Base-by-base conservation (phyloP, 2,888 invertebrate species). In the Pherbina coryleti region DNA sequence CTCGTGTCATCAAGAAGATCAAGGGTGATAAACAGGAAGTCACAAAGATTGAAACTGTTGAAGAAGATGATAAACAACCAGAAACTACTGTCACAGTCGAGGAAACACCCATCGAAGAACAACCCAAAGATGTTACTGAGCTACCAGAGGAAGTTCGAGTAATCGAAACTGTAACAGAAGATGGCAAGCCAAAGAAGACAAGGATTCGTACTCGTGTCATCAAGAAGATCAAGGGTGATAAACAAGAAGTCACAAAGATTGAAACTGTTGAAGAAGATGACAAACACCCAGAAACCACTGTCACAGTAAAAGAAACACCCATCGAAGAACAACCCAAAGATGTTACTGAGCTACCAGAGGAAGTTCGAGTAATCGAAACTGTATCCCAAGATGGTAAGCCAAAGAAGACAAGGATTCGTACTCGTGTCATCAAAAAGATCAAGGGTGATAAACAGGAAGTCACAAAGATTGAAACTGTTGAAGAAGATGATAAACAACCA, bases 11-110 rank as follows among this genome's bases (percentile, higher is more conserved):
- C 67, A 78, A 80, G 77, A 80, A 80, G 78, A 74, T 80, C 19
- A 80, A 78, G 76, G 80, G 78, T 11, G 80, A 77, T 75, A 80
- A 80, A 37, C 80, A 80, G 67, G 80, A 80, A 74, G 77, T 80
- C 49, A 77, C 77, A 49, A 77, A 77, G 44, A 77, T 77, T 73
- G 66, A 77, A 69, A 77, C 77, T 34, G 73, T 77, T 25, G 77
- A 77, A 77, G 77, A 77, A 55, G 77, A 77, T 57, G 77, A 77
- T 57, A 77, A 77, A 34, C 77, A 66, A 17, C 73, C 77, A 34
- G 77, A 77, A 57, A 77, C 73, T 7, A 77, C 73, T 57, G 77
- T 77, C 22, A 77, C 77, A 14, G 73, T 77, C 0, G 77, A 77
- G 66, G 77, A 77, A 44, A 67, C 51, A 19, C 73, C 77, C 57